Conservation (phyloP, 2,797 vertebrate species). For the Clamator glandarius region DNA sequence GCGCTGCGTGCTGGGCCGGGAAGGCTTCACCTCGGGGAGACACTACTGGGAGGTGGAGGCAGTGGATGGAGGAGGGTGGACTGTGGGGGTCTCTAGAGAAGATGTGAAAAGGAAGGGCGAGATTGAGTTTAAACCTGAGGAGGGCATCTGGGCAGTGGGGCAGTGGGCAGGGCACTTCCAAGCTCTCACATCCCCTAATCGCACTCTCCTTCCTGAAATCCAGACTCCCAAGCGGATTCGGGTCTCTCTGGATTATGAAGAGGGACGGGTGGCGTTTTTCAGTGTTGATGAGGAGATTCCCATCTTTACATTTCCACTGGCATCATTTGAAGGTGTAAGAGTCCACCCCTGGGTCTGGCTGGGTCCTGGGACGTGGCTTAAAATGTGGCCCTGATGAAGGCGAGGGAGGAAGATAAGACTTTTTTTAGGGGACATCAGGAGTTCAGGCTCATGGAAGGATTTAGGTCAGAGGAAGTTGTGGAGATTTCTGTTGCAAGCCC, state of each 20-base stretch:
- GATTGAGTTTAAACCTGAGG: neutral
- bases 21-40: neutral
- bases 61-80: neutral
- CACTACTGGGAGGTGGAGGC: slow-evolving; percentile 19
- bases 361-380: neutral
- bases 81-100: neutral
- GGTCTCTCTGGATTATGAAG: neutral
- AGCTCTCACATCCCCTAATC: neutral
- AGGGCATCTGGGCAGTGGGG: slow-evolving; percentile 22
- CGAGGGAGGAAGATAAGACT: neutral
- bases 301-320: neutral
- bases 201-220: neutral
- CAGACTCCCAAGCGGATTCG: neutral
- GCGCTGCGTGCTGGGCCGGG: neutral
- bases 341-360: neutral
- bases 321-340: neutral
- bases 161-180: neutral
- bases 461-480: neutral
- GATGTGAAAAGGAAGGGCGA: neutral
- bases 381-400: neutral
- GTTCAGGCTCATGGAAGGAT: no score
- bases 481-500: neutral
- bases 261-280: neutral
- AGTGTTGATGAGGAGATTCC: neutral
- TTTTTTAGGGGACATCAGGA: neutral